phyloP scores from a whole-genome alignment of 2,113 vertebrate genomes.

The Casuarius casuarius region DNA sequence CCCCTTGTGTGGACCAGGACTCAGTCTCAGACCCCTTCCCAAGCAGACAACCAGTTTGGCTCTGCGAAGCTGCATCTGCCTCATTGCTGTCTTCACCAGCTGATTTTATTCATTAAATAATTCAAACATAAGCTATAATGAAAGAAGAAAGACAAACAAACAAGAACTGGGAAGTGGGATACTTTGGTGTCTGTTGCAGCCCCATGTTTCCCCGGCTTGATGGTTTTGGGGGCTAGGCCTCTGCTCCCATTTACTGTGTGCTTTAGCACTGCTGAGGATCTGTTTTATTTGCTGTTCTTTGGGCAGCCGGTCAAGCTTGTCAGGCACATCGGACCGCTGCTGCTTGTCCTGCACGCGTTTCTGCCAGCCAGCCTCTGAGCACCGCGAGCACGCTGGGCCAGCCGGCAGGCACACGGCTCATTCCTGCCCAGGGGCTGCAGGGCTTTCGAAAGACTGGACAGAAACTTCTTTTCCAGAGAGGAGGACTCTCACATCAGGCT shows the following conservation, averaged over 20 bases:
- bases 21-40: slow-evolving; percentile 26
- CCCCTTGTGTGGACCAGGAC: slow-evolving; percentile 28
- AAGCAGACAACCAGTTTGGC: slow-evolving; percentile 56
- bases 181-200: slow-evolving; percentile 42
- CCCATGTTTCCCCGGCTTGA: slow-evolving; percentile 46
- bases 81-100: slow-evolving; percentile 57
- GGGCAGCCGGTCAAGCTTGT: slow-evolving; percentile 65
- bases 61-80: slow-evolving; percentile 8
- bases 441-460: slow-evolving; percentile 65
- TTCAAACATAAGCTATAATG: slow-evolving; percentile 67
- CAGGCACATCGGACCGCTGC: slow-evolving; percentile 67
- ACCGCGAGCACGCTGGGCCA: slow-evolving; percentile 56
- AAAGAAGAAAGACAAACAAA: slow-evolving; percentile 61
- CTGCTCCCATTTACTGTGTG: slow-evolving; percentile 66
- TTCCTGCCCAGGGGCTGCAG: background rate
- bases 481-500: slow-evolving; percentile 56
- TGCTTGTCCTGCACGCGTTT: slow-evolving; percentile 52
- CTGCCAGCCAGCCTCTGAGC: slow-evolving; percentile 50
- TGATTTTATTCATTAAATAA: slow-evolving; percentile 71
- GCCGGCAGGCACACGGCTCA: slow-evolving; percentile 4
- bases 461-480: slow-evolving; percentile 45
- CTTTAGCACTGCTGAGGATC: slow-evolving; percentile 66
- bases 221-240: slow-evolving; percentile 66
- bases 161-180: slow-evolving; percentile 13
- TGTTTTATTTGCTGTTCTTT: slow-evolving; percentile 73